Evolutionary conservation across 1,140 invertebrate species (phyloP), one percentile per base, ranked within the genome.

Genomic region (Lepidurus packardi): DNA sequence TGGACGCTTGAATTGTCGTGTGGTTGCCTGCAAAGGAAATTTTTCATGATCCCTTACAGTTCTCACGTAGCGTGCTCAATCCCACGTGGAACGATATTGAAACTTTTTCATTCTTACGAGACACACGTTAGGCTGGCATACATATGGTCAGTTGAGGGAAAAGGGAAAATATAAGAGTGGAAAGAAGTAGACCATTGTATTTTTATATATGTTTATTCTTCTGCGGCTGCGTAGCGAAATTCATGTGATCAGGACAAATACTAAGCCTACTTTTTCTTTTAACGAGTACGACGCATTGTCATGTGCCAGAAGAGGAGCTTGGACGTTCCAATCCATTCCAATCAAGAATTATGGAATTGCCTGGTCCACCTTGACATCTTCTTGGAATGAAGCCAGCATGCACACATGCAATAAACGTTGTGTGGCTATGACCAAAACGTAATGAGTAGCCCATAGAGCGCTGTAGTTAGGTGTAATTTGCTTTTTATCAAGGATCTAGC

Each of bases 211-310:
- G 16, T 16, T n/a, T 7, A n/a, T 5, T 65, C 21, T 65, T 65
- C 45, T 65, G 53, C 53, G 53, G 53, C 53, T 16, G 13, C 53
- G 21, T 65, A 65, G 53, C 8, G 16, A 13, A 65, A n/a, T 13
- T 65, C 21, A n/a, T 65, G 10, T 13, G 16, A 7, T 21, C 53
- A 65, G 45, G 45, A 47, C 45, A 47, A 2, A 47, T 47, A 2
- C 16, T 47, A 47, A 47, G 53, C 53, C 53, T 65, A 65, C 53
- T 65, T 65, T 65, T 65, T 65, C 6, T 65, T 65, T 65, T 65
- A 1, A n/a, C 6, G 53, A 21, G 6, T 21, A 65, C 13, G 6
- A n/a, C 21, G 8, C 53, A 65, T 6, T 65, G 9, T 65, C 13
- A 0, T 16, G 53, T 11, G 53, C 13, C 9, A 65, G 21, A 65